Conservation (phyloP, 2,888 invertebrate genomes). For the Phlogophora meticulosa region DNA sequence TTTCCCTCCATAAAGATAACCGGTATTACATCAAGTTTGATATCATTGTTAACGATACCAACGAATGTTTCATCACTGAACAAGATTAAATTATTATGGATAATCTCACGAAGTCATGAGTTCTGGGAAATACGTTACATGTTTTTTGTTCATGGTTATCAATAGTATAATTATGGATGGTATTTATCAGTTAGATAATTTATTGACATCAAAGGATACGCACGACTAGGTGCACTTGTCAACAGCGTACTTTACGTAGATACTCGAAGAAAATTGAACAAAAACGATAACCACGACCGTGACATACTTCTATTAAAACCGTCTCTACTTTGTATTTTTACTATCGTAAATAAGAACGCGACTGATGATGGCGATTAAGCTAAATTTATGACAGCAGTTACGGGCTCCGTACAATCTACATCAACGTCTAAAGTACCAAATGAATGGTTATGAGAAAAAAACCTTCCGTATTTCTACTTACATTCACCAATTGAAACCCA, state of each 20-base stretch:
- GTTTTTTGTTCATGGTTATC: slow-evolving; percentile 13
- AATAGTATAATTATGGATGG: background rate
- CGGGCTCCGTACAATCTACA: slow-evolving; percentile 32
- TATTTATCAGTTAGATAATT: background rate
- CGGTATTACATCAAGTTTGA: slow-evolving; percentile 16
- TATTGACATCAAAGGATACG: slow-evolving; percentile 23
- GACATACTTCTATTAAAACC: slow-evolving; percentile 52
- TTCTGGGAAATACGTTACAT: slow-evolving; percentile 18
- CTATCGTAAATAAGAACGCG: slow-evolving; percentile 43
- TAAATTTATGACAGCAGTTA: slow-evolving; percentile 46
- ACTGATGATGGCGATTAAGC: slow-evolving; percentile 47
- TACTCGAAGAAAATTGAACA: slow-evolving; percentile 28
- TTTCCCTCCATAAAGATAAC: slow-evolving; percentile 25
- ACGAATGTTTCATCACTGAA: slow-evolving; percentile 21
- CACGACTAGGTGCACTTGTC: slow-evolving; percentile 12
- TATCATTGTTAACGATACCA: slow-evolving; percentile 7
- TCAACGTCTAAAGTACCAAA: slow-evolving; percentile 28
- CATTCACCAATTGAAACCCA: slow-evolving; percentile 11
- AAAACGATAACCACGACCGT: slow-evolving; percentile 46
- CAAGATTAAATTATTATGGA: slow-evolving; percentile 20
- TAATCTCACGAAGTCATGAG: slow-evolving; percentile 14
- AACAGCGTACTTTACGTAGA: background rate
- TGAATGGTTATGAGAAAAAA: slow-evolving; percentile 31
- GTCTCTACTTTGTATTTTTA: slow-evolving; percentile 45
- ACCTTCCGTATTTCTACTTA: slow-evolving; percentile 7